Conservation (phyloP, 2,888 invertebrate species). For the Melanargia galathea region DNA sequence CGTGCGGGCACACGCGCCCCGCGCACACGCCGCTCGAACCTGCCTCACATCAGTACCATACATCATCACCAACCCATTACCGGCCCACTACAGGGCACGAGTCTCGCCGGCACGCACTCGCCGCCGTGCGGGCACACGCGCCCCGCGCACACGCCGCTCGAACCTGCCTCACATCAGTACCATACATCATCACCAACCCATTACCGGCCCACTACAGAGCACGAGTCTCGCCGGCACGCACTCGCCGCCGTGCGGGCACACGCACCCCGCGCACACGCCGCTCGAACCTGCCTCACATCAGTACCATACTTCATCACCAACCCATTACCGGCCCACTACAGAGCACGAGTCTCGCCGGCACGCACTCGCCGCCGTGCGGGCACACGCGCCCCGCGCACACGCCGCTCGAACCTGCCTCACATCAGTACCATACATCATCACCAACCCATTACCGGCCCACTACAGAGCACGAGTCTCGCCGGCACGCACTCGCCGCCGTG, state of each 20-base stretch:
- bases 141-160: constrained; percentile 85
- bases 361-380: constrained; percentile 87
- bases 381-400: constrained; percentile 88
- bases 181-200: too few relatives aligned
- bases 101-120: constrained; percentile 84
- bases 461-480: too few relatives aligned
- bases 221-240: constrained; percentile 85
- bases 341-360: too few relatives aligned
- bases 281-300: constrained; percentile 75
- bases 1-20: constrained; percentile 88
- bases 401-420: constrained; percentile 81
- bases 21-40: constrained; percentile 86
- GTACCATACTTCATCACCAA: too few relatives aligned
- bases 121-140: constrained; percentile 90
- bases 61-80: too few relatives aligned
- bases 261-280: constrained; percentile 86
- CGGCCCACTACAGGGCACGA: too few relatives aligned
- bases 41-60: constrained; percentile 45
- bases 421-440: neutral
- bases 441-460: too few relatives aligned
- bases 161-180: constrained; percentile 64
- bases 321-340: too few relatives aligned
- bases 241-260: constrained; percentile 89
- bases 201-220: too few relatives aligned
- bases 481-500: constrained; percentile 87